phyloP scores from a whole-genome alignment of 2,113 vertebrate genomes.

The Xiphophorus hellerii region DNA sequence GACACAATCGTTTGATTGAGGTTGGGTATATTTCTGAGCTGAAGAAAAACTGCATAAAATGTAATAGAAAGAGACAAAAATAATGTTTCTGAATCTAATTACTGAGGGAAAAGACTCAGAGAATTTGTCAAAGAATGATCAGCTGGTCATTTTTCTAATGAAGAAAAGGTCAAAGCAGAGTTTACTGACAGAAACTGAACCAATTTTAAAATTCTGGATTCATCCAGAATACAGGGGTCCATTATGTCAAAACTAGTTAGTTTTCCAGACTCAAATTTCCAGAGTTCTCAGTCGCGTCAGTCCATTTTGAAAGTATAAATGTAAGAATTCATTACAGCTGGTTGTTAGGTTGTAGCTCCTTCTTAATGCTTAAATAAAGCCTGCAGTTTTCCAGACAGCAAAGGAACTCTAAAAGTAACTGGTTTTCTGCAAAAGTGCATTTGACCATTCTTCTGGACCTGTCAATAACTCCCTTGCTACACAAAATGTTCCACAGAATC shows the following conservation, averaged over 20 bases:
- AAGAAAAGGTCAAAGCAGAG: not conserved
- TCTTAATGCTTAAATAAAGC: not conserved
- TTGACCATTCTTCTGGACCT: conserved; percentile 1
- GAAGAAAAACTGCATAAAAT: conserved; percentile 12
- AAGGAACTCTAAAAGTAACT: no score
- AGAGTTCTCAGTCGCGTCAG: no score
- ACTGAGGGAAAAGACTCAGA: not conserved
- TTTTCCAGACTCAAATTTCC: not conserved
- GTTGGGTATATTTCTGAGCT: conserved; percentile 26
- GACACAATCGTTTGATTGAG: conserved; percentile 58
- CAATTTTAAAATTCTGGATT: not conserved
- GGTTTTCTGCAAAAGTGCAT: no score
- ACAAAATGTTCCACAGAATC: conserved; percentile 56
- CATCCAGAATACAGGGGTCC: not conserved
- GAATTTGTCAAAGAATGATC: not conserved
- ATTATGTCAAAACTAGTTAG: not conserved
- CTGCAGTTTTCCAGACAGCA: not conserved
- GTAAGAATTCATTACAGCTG: not conserved
- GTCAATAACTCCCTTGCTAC: not conserved
- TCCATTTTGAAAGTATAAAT: no score
- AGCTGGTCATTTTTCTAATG: not conserved
- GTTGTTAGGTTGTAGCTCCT: not conserved
- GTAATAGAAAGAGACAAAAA: conserved; percentile 23
- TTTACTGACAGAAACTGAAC: not conserved
- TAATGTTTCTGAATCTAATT: not conserved